Conservation (phyloP, 1,140 invertebrate genomes). For the Cardiocondyla obscurior region DNA sequence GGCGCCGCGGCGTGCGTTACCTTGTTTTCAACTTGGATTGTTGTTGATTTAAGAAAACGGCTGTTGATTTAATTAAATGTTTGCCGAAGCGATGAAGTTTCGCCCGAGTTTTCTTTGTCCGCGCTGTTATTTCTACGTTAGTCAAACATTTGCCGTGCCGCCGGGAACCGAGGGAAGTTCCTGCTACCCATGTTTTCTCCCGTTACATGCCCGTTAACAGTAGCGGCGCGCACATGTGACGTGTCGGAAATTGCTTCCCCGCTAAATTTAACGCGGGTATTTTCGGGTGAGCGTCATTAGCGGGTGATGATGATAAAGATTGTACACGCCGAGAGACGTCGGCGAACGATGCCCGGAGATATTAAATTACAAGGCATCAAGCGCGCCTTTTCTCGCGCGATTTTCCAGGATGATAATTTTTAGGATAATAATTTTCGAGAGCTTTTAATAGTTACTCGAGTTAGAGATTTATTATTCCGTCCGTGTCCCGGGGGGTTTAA, state of each 20-base stretch:
- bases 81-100: constrained; percentile 54
- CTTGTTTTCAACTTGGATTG: constrained; percentile 28
- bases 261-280: constrained; percentile 46
- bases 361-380: constrained; percentile 5
- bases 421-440: too few species aligned
- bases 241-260: constrained; percentile 47
- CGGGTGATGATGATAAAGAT: constrained; percentile 32
- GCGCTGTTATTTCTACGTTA: constrained; percentile 54
- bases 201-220: constrained; percentile 54
- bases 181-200: constrained; percentile 45
- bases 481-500: too few species aligned
- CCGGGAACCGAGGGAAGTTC: constrained; percentile 23
- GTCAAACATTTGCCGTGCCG: constrained; percentile 51
- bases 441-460: too few species aligned
- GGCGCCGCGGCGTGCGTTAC: background rate
- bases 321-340: background rate
- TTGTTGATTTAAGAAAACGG: constrained; percentile 53
- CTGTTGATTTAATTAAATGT: constrained; percentile 58
- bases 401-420: background rate
- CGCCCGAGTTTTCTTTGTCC: constrained; percentile 53
- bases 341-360: background rate
- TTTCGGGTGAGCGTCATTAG: constrained; percentile 39
- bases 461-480: too few species aligned
- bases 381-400: background rate
- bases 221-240: constrained; percentile 37